phyloP scores from a whole-genome alignment of 2,113 vertebrate genomes.

The Otocyon megalotis region DNA sequence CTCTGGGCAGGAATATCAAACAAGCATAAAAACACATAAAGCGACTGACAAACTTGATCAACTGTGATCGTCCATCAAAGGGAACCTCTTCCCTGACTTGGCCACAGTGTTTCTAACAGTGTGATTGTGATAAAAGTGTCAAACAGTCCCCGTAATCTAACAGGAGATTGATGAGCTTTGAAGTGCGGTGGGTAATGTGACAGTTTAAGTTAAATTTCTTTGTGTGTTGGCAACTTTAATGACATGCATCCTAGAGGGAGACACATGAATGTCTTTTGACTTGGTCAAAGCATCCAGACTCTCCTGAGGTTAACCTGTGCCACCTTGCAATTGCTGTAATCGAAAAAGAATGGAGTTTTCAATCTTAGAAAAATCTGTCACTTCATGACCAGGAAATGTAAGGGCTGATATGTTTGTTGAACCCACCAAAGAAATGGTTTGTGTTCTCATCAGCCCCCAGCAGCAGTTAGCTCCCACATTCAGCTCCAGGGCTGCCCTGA shows the following conservation, averaged over 20 bases:
- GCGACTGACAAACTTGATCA: constrained; percentile 71
- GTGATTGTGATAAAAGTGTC: constrained; percentile 70
- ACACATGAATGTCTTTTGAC: not conserved
- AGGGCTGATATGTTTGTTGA: constrained; percentile 15
- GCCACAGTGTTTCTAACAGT: not conserved
- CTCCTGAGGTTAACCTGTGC: constrained; percentile 53
- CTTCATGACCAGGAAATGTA: constrained; percentile 11
- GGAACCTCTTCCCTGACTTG: constrained; percentile 53
- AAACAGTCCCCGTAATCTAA: constrained; percentile 38
- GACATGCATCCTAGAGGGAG: not conserved
- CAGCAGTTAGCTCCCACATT: not conserved
- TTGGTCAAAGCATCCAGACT: constrained; percentile 24
- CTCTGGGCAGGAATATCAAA: constrained; percentile 72
- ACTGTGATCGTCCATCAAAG: constrained; percentile 75
- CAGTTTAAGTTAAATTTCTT: constrained; percentile 55
- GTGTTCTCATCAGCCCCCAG: not conserved
- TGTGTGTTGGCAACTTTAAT: constrained; percentile 49
- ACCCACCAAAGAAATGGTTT: not conserved
- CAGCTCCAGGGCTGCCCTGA: not conserved
- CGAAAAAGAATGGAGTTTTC: constrained; percentile 58
- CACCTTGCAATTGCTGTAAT: constrained; percentile 40
- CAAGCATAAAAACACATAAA: constrained; percentile 62
- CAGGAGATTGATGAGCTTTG: constrained; percentile 69
- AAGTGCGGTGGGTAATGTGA: constrained; percentile 38
- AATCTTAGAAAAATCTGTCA: constrained; percentile 31